Conservation (phyloP, 2,113 vertebrate species). For the Anarhynchus alexandrinus region DNA sequence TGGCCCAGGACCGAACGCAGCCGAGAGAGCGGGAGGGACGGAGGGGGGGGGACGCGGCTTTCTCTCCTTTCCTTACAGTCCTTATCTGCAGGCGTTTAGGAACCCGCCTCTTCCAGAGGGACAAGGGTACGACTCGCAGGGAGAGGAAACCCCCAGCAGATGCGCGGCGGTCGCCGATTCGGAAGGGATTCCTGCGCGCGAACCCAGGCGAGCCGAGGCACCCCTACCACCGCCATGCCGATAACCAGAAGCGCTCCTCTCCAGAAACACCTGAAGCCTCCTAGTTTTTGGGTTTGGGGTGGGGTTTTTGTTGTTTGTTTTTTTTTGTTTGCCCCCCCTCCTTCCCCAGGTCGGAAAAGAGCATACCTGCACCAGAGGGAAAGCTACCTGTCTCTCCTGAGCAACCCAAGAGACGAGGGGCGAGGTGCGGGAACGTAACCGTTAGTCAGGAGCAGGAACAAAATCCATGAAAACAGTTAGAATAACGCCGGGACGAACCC, state of each 20-base stretch:
- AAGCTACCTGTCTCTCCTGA: constrained; percentile 46
- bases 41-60: neutral
- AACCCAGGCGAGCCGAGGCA: neutral
- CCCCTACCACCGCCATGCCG: neutral
- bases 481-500: neutral
- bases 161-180: neutral
- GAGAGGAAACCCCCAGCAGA: neutral
- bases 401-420: neutral
- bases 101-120: neutral
- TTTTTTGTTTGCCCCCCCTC: no score
- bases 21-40: neutral
- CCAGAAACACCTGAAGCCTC: neutral
- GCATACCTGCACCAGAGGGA: neutral
- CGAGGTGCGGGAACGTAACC: neutral
- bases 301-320: no score
- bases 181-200: neutral
- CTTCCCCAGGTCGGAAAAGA: neutral
- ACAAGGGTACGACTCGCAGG: neutral
- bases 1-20: neutral
- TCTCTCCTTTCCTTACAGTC: neutral
- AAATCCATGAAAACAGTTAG: constrained; percentile 18
- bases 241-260: neutral
- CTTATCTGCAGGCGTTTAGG: neutral
- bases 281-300: neutral
- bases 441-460: constrained; percentile 11